Evolutionary conservation across 2,113 vertebrate genomes (phyloP).

Genomic region (Lepus americanus): DNA sequence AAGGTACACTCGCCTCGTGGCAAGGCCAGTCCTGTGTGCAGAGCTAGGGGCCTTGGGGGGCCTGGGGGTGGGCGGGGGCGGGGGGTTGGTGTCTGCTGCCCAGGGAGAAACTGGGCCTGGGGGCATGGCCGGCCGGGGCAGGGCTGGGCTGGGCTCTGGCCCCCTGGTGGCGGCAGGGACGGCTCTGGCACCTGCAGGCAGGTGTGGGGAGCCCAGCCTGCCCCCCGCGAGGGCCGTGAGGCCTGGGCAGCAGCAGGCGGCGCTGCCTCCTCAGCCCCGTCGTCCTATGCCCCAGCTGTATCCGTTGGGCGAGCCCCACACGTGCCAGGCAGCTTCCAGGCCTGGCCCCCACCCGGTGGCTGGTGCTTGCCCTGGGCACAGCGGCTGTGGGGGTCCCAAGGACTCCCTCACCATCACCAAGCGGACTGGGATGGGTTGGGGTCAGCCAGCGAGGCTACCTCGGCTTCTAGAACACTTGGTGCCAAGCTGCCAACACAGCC

Average conservation of each 20-base stretch:
- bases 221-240: background rate
- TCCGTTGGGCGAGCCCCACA: fast-evolving
- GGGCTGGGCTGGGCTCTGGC: background rate
- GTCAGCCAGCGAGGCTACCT: background rate
- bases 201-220: background rate
- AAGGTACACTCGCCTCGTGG: constrained; percentile 51
- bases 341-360: fast-evolving
- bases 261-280: fast-evolving
- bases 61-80: background rate
- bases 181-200: background rate
- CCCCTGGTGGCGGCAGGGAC: background rate
- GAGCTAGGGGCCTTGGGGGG: background rate
- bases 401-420: fast-evolving
- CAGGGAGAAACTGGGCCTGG: background rate
- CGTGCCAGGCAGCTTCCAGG: background rate
- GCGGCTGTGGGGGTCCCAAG: too few species aligned
- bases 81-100: background rate
- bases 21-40: too few species aligned
- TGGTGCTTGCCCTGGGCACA: too few species aligned
- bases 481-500: fast-evolving
- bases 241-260: background rate
- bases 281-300: fast-evolving
- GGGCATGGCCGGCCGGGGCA: fast-evolving
- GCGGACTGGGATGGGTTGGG: background rate
- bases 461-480: background rate